phyloP scores from a whole-genome alignment of 2,797 vertebrate species.

The Lagodon rhomboides region DNA sequence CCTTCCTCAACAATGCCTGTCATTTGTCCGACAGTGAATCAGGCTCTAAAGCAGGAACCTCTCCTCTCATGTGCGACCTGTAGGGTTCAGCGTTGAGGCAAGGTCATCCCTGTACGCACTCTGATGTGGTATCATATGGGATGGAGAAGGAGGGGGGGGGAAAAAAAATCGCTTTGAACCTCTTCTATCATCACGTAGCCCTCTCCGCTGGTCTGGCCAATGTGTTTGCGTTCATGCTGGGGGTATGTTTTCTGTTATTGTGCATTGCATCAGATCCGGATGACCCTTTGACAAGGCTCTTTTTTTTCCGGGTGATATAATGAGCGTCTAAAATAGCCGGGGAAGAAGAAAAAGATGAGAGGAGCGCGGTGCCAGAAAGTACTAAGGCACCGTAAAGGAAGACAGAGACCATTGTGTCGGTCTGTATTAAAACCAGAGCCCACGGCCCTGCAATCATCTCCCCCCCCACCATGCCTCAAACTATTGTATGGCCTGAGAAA shows the following conservation, averaged over 20 bases:
- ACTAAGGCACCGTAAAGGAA: conserved; percentile 74
- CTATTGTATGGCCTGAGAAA: conserved; percentile 64
- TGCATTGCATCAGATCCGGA: conserved; percentile 80
- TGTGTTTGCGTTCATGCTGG: conserved; percentile 75
- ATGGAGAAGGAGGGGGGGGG: conserved; percentile 5
- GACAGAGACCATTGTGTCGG: conserved; percentile 80
- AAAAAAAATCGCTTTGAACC: conserved; percentile 73
- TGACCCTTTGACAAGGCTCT: conserved; percentile 80
- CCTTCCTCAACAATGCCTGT: conserved; percentile 71
- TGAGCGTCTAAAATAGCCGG: conserved; percentile 71
- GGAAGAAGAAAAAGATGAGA: conserved; percentile 78
- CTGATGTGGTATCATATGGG: conserved; percentile 77
- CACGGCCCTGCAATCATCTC: conserved; percentile 62
- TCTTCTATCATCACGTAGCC: conserved; percentile 74
- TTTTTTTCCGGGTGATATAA: conserved; percentile 77
- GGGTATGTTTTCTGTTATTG: conserved; percentile 86
- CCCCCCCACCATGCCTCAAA: conserved; percentile 58
- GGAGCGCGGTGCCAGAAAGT: conserved; percentile 68
- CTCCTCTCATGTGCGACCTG: conserved; percentile 73
- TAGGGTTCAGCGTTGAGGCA: conserved; percentile 62
- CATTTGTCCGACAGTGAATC: conserved; percentile 78
- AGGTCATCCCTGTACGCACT: conserved; percentile 70
- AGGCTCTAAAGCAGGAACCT: conserved; percentile 68
- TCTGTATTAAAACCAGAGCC: conserved; percentile 85
- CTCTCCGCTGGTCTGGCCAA: conserved; percentile 73